phyloP scores from a whole-genome alignment of 2,113 vertebrate species.

The Chrysochloris asiatica region DNA sequence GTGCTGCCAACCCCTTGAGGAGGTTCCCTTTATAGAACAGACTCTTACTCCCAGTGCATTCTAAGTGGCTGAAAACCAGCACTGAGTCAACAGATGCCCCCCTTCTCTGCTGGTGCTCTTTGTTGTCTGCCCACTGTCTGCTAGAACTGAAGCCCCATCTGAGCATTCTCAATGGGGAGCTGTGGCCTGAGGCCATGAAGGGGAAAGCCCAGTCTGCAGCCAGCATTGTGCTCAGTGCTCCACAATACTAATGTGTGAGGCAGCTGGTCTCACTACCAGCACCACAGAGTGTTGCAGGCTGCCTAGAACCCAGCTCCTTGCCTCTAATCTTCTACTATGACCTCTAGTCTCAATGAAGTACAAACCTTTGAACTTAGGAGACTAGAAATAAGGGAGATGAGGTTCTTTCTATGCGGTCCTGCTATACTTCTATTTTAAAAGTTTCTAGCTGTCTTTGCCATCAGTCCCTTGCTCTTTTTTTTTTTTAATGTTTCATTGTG shows the following conservation, averaged over 20 bases:
- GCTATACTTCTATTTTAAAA: no score
- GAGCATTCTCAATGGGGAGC: no score
- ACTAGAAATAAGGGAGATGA: no score
- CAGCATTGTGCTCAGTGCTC: not conserved
- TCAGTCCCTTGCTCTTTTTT: no score
- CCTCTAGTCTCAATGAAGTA: not conserved
- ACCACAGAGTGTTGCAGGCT: accelerated
- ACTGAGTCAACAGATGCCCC: not conserved
- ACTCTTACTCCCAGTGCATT: no score
- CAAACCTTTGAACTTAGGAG: not conserved
- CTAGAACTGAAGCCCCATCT: not conserved
- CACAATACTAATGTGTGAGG: accelerated
- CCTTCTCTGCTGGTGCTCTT: no score
- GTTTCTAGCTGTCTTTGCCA: not conserved
- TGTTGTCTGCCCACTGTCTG: no score
- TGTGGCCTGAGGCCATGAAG: no score
- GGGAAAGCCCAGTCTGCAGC: no score
- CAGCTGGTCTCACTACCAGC: no score
- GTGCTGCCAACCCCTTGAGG: not conserved
- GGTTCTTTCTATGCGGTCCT: no score
- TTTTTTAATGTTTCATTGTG: no score
- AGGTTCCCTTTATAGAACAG: not conserved
- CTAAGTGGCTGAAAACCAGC: not conserved
- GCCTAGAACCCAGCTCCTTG: not conserved
- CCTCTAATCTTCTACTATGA: not conserved